Evolutionary conservation across 2,113 vertebrate genomes (phyloP).

Genomic region (Phrynocephalus versicolor): DNA sequence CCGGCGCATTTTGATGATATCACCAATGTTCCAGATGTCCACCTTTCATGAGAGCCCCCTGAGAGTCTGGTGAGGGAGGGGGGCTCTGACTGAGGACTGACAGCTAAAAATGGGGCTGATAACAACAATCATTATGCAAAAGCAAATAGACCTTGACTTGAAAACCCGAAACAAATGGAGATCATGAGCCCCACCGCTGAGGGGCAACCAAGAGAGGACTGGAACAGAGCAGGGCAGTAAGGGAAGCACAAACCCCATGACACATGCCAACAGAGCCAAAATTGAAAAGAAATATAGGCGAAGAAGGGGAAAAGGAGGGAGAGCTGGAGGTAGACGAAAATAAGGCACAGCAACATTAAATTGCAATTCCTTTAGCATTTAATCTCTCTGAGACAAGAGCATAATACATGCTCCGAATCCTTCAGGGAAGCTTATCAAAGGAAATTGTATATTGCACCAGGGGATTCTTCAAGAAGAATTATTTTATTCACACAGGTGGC

Average conservation of each 20-base stretch:
- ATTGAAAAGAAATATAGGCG: background rate
- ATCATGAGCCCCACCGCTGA: slow-evolving; percentile 5
- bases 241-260: background rate
- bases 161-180: slow-evolving; percentile 9
- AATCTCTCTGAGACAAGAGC: background rate
- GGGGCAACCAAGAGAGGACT: background rate
- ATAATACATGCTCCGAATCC: background rate
- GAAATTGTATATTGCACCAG: background rate
- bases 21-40: slow-evolving; percentile 11
- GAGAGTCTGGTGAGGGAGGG: background rate
- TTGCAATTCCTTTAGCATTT: background rate
- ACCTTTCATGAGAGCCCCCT: slow-evolving; percentile 12
- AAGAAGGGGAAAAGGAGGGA: background rate
- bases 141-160: slow-evolving; percentile 24
- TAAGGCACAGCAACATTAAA: background rate
- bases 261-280: background rate
- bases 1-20: slow-evolving; percentile 25
- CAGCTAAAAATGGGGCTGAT: slow-evolving; percentile 16
- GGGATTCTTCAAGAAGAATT: slow-evolving; percentile 8
- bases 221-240: background rate
- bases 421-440: background rate
- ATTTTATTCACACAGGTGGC: slow-evolving; percentile 1
- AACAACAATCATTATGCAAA: background rate
- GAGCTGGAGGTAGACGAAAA: background rate
- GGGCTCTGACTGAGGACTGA: slow-evolving; percentile 6